These are phyloP conservation scores for Lynx canadensis DNA, from an alignment of 2,113 vertebrate species.

Conservation along the genomic window DNA sequence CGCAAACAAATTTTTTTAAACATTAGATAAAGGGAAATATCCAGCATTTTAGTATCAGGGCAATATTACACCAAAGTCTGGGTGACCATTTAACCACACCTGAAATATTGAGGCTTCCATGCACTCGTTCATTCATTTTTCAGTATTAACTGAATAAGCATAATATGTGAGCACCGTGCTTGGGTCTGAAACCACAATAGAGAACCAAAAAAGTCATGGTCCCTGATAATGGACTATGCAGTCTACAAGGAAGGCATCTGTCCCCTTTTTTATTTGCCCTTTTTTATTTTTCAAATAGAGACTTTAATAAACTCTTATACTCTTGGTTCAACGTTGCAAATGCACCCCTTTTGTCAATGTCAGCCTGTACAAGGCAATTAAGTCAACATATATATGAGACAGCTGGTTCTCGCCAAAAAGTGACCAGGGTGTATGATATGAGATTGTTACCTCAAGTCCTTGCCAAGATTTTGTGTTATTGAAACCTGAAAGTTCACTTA, in stretches of 20 bases:
- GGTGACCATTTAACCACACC: background rate
- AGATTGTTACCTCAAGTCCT: slow-evolving; percentile 62
- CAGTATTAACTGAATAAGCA: background rate
- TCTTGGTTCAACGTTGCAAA: background rate
- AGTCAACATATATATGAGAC: background rate
- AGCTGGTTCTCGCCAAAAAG: slow-evolving; percentile 7
- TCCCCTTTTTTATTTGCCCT: background rate
- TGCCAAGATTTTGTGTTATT: slow-evolving; percentile 74
- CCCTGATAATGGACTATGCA: background rate
- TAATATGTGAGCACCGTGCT: background rate
- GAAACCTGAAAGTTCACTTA: slow-evolving; percentile 81
- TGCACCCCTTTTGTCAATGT: background rate
- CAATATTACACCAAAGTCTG: background rate
- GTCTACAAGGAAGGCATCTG: background rate
- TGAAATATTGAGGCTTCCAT: background rate
- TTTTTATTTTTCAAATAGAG: slow-evolving; percentile 23
- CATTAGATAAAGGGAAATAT: background rate
- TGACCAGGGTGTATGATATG: background rate
- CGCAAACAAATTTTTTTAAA: background rate
- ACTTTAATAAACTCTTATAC: background rate
- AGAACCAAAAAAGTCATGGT: background rate
- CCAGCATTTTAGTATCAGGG: background rate
- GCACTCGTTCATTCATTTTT: background rate
- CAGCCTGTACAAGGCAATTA: background rate
- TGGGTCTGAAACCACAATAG: background rate